Base-by-base conservation (phyloP, 2,888 invertebrate genomes). In the Drosophila tanythrix region DNA sequence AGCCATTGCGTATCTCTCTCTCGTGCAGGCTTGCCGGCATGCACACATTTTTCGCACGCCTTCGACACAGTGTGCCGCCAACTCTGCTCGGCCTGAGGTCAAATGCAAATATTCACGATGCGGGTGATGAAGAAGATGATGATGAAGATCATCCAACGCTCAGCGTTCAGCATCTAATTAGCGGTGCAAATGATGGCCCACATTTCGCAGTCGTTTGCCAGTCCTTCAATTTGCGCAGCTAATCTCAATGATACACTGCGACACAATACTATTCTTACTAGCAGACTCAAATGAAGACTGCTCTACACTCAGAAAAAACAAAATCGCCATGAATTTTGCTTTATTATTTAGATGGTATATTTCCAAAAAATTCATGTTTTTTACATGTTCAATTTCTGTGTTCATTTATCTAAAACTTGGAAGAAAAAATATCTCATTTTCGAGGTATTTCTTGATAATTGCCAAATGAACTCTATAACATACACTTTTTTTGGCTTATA, bases 21-120 rank as follows among this genome's bases (percentile, higher is more conserved):
- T n/a, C 18, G 18, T 35, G 1, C 1, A 35, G 21, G 21, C 6
- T 35, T 18, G 25, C 2, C 11, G n/a, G 7, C 8, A 25, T 18
- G 1, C 7, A 33, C n/a, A 11, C 40, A 53, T 43, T 57, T 53
- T 48, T 53, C 43, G 52, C 43, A 21, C 11, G 25, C n/a, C 62
- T 7, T 13, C n/a, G 46, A 10, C 35, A 83, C 82, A 85, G 70
- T 83, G 83, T 86, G 83, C 82, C 15, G 36, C 46, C 35, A 36
- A 29, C 56, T 57, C 25, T 33, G 59, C n/a, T 40, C 57, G 29
- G n/a, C 33, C 15, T 63, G 88, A 83, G 83, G 83, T 83, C 57
- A 88, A 81, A 86, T 86, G 84, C 89, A 68, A 78, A 83, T 78
- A 53, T 55, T 51, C 38, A 60, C 69, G 66, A 67, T 87, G 89